phyloP scores from a whole-genome alignment of 2,113 vertebrate genomes.

The Ibidorhyncha struthersii region DNA sequence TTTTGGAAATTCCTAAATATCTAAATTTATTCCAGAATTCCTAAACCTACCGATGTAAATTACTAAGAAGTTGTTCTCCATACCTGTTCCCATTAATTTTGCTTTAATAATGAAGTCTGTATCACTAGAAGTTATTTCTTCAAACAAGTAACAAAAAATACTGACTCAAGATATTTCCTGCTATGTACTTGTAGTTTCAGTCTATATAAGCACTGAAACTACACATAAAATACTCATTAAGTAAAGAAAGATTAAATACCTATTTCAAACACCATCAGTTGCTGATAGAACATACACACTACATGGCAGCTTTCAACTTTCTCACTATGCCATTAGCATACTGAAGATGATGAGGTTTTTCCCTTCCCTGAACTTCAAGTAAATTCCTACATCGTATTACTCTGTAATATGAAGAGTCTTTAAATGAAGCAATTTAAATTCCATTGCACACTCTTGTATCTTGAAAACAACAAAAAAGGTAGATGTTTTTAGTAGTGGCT shows the following conservation, averaged over 20 bases:
- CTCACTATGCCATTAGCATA: background rate
- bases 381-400: background rate
- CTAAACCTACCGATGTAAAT: background rate
- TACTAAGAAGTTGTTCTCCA: background rate
- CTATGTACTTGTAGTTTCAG: background rate
- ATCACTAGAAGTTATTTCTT: background rate
- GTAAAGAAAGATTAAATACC: background rate
- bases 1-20: background rate
- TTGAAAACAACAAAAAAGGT: background rate
- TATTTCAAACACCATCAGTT: background rate
- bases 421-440: background rate
- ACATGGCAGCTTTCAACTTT: background rate
- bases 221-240: background rate
- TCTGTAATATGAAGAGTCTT: background rate
- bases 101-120: background rate
- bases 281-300: background rate
- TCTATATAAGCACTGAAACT: background rate
- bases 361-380: background rate
- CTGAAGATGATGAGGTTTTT: background rate
- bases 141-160: background rate
- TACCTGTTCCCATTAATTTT: background rate
- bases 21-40: background rate
- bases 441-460: background rate
- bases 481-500: background rate
- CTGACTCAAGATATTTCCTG: background rate